These are phyloP conservation scores for Oryzias curvinotus DNA, from an alignment of 2,113 vertebrate genomes.

Conservation along the genomic window DNA sequence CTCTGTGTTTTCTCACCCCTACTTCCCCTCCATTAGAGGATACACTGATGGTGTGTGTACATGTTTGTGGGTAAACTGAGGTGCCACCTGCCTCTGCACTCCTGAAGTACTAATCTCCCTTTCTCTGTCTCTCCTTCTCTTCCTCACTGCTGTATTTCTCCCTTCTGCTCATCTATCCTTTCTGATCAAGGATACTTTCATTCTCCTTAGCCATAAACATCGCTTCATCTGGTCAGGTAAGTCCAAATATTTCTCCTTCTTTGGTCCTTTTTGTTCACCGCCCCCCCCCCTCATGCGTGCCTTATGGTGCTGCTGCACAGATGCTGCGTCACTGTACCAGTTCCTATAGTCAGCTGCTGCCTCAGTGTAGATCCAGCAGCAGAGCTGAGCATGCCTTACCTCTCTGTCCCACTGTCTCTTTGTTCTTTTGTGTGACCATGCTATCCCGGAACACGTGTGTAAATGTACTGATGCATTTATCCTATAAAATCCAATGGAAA, in stretches of 20 bases:
- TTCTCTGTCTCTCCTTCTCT: constrained; percentile 12
- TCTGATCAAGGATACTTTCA: constrained; percentile 58
- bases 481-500: background rate
- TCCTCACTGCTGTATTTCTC: constrained; percentile 8
- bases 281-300: constrained; percentile 18
- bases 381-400: constrained; percentile 1
- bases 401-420: constrained; percentile 3
- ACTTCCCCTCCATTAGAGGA: constrained; percentile 26
- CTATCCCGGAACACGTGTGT: constrained; percentile 1
- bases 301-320: constrained; percentile 57
- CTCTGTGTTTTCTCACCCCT: constrained; percentile 21
- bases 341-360: constrained; percentile 25
- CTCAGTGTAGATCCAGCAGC: constrained; percentile 11
- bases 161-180: constrained; percentile 24
- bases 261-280: constrained; percentile 10
- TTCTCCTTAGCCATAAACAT: constrained; percentile 45
- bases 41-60: constrained; percentile 12
- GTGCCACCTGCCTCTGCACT: constrained; percentile 56
- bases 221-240: constrained; percentile 60
- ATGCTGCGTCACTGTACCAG: constrained; percentile 71
- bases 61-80: constrained; percentile 18
- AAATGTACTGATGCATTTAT: background rate
- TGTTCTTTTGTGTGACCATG: constrained; percentile 4
- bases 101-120: constrained; percentile 51
- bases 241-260: constrained; percentile 27